These are phyloP conservation scores for Solenodon paradoxus DNA, from an alignment of 2,113 vertebrate genomes.

Conservation along the genomic window DNA sequence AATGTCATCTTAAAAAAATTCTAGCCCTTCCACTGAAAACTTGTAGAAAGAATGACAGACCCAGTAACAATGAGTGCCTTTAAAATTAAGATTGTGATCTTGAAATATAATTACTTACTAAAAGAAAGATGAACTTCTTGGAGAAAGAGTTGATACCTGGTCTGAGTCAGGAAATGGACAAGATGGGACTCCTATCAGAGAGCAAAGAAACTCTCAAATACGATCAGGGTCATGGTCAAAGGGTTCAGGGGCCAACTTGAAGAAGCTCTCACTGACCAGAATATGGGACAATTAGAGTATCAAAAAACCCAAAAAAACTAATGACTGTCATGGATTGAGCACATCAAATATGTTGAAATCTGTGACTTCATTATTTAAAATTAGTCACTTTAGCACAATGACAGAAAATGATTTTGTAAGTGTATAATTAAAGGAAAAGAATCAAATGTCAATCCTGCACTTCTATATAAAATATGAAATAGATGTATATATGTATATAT, in stretches of 20 bases:
- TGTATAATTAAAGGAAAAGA: not conserved
- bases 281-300: not conserved
- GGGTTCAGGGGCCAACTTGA: not conserved
- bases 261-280: not conserved
- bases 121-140: not conserved
- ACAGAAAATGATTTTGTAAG: not conserved
- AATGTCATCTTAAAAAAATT: not conserved
- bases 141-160: not conserved
- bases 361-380: not conserved
- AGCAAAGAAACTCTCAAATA: not conserved
- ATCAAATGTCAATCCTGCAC: not conserved
- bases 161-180: not conserved
- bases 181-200: not conserved
- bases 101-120: not conserved
- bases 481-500: no score
- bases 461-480: no score
- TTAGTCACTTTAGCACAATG: not conserved
- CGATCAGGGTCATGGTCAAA: not conserved
- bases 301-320: not conserved
- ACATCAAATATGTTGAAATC: not conserved
- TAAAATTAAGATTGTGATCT: not conserved
- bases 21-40: not conserved
- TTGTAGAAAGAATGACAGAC: not conserved
- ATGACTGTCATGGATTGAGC: not conserved
- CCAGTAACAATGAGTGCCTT: not conserved